These are phyloP conservation scores for Drepana arcuata DNA, from an alignment of 1,140 invertebrate genomes.

Conservation along the genomic window DNA sequence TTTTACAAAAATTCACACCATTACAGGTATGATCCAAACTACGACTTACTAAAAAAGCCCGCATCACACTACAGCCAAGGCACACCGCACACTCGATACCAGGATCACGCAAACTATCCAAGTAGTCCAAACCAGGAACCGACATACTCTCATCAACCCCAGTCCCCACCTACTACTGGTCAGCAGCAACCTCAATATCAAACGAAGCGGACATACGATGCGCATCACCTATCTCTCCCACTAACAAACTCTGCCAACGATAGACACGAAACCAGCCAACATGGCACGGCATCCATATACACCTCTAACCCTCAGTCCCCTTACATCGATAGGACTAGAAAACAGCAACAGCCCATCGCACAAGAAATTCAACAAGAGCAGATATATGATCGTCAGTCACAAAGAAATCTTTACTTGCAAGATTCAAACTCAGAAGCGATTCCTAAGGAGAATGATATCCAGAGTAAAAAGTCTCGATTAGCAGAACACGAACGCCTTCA, in stretches of 20 bases:
- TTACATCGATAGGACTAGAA: conserved; percentile 64
- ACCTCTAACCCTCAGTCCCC: conserved; percentile 54
- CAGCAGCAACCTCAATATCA: conserved; percentile 38
- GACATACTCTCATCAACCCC: conserved; percentile 45
- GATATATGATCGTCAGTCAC: conserved; percentile 37
- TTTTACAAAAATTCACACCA: no score
- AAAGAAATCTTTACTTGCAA: conserved; percentile 55
- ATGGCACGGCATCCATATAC: conserved; percentile 31
- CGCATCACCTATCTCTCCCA: conserved; percentile 57
- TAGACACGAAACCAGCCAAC: conserved; percentile 52
- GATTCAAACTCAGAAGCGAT: conserved; percentile 29
- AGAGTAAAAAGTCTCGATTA: conserved; percentile 15
- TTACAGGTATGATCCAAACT: conserved; percentile 71
- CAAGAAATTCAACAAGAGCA: conserved; percentile 38
- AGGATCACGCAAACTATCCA: conserved; percentile 44
- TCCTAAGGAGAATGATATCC: conserved; percentile 18
- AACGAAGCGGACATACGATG: conserved; percentile 53
- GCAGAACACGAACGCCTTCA: conserved; percentile 18
- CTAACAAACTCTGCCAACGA: conserved; percentile 55
- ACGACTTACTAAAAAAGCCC: conserved; percentile 66
- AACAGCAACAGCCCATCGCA: conserved; percentile 45
- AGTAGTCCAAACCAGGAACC: conserved; percentile 40
- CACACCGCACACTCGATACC: conserved; percentile 48
- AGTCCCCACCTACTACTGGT: conserved; percentile 18
- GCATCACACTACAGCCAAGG: conserved; percentile 63